Percentiles rank a stretch among this genome's conserved stretches.
These are phyloP conservation scores for Chymomyza procnemis DNA, from an alignment of 2,888 invertebrate species.

Conservation along the genomic window DNA sequence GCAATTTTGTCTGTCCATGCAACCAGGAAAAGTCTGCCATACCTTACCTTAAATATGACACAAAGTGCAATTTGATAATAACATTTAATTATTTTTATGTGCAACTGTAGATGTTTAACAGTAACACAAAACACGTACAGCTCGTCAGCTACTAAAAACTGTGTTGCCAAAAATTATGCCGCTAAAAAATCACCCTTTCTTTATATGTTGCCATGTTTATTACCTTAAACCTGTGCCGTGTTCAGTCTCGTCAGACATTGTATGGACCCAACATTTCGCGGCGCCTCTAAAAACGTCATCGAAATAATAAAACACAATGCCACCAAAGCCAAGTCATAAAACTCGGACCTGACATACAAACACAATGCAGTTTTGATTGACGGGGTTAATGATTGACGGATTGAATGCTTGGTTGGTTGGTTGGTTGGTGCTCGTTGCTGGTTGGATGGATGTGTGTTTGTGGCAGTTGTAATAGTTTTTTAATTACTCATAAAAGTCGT, in stretches of 20 bases:
- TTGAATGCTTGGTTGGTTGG: not conserved
- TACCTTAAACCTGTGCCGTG: not conserved
- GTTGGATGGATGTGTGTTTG: not conserved
- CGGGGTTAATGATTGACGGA: not conserved
- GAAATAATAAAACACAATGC: slow-evolving; percentile 1
- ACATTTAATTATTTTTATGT: no score
- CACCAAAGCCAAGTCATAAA: not conserved
- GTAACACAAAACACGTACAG: no score
- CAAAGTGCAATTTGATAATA: no score
- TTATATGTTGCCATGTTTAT: not conserved
- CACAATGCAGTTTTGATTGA: not conserved
- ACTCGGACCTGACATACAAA: not conserved
- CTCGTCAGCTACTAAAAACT: no score
- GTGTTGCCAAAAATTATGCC: no score
- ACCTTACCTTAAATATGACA: no score
- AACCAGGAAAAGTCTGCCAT: no score
- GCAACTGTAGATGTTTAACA: no score
- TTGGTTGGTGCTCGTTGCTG: no score
- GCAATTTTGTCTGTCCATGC: no score
- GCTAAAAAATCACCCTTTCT: no score
- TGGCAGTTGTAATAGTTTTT: slow-evolving; percentile 53
- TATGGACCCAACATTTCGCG: slow-evolving; percentile 39
- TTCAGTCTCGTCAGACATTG: no score
- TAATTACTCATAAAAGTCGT: slow-evolving; percentile 61
- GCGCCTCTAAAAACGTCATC: slow-evolving; percentile 56